Evolutionary conservation across 1,140 invertebrate species (phyloP).

Genomic region (Stratiolaelaps scimitus): DNA sequence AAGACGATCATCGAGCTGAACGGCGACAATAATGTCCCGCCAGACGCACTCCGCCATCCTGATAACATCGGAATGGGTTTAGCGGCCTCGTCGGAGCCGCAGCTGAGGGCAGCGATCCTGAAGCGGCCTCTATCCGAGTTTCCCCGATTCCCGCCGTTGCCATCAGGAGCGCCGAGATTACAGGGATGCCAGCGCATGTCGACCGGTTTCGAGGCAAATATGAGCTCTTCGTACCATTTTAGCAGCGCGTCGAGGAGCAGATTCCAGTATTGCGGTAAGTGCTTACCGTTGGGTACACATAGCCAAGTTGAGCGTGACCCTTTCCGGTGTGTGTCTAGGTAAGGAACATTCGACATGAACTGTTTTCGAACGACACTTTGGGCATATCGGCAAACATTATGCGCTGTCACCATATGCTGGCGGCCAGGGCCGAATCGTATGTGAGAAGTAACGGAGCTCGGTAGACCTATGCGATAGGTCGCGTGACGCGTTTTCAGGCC

Average conservation of each 20-base stretch:
- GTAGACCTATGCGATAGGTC: too few relatives aligned
- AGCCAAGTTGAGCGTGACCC: too few relatives aligned
- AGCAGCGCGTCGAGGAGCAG: conserved; percentile 22
- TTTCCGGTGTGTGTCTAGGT: too few relatives aligned
- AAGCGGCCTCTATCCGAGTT: conserved; percentile 21
- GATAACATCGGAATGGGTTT: not conserved
- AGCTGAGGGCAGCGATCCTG: conserved; percentile 12
- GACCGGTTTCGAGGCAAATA: conserved; percentile 25
- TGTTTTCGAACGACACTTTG: too few relatives aligned
- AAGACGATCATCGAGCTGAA: conserved; percentile 25
- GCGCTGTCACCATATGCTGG: too few relatives aligned
- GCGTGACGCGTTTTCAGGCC: too few relatives aligned
- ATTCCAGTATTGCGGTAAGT: conserved; percentile 25
- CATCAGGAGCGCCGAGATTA: not conserved
- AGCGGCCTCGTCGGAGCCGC: conserved; percentile 9
- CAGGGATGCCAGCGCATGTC: not conserved
- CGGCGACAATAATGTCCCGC: conserved; percentile 13
- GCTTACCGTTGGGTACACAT: not conserved
- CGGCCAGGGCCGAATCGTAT: too few relatives aligned
- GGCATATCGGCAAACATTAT: too few relatives aligned
- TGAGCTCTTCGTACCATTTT: conserved; percentile 28
- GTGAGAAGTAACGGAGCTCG: too few relatives aligned
- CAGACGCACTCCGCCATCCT: not conserved
- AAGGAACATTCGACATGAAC: too few relatives aligned
- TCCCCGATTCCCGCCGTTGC: not conserved